A percentile compares a stretch with the other conserved stretches of the same genome.
Evolutionary conservation across 1,140 invertebrate species (phyloP).

Genomic region (Heliothis virescens): DNA sequence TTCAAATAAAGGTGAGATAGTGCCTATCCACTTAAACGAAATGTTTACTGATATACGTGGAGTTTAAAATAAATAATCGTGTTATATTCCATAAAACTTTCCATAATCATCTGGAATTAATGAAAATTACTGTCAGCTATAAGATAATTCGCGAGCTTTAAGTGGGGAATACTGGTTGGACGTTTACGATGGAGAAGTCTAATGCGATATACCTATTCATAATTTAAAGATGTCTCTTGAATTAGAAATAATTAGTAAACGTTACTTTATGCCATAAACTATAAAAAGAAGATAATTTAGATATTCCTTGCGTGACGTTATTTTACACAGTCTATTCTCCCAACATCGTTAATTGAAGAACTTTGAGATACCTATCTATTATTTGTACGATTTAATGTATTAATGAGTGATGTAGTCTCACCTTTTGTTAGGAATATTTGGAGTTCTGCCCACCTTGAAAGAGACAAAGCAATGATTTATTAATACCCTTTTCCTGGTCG

Average conservation of each 20-base stretch:
- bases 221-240: not conserved
- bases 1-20: constrained; percentile 43
- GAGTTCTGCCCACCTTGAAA: constrained; percentile 21
- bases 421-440: constrained; percentile 23
- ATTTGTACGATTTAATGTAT: no score
- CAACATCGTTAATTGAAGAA: no score
- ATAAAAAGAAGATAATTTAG: no score
- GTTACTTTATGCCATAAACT: no score
- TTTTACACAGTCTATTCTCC: no score
- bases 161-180: not conserved
- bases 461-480: constrained; percentile 33
- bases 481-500: constrained; percentile 25
- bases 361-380: no score
- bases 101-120: constrained; percentile 9
- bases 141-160: not conserved
- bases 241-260: no score
- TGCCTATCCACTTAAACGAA: constrained; percentile 16
- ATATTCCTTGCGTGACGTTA: no score
- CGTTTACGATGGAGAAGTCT: not conserved
- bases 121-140: not conserved
- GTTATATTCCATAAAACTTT: constrained; percentile 38
- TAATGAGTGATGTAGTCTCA: constrained; percentile 8
- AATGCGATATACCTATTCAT: not conserved
- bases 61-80: constrained; percentile 37
- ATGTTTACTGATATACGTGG: constrained; percentile 41